Evolutionary conservation across 2,113 vertebrate genomes (phyloP).

Genomic region (Toxotes jaculatrix): DNA sequence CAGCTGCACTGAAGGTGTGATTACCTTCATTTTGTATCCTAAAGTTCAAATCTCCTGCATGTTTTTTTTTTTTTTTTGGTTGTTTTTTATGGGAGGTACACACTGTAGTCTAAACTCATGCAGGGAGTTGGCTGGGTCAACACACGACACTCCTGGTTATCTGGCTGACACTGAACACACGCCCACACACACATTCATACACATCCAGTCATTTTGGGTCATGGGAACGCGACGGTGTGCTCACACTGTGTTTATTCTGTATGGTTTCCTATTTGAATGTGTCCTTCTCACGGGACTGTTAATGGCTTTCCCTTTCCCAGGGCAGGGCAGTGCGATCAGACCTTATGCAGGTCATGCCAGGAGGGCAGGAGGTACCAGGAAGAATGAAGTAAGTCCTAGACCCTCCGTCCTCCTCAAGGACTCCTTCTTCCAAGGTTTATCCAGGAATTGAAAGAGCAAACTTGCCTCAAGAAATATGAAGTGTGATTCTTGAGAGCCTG

Average conservation of each 20-base stretch:
- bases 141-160: conserved; percentile 62
- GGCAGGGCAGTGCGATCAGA: conserved; percentile 73
- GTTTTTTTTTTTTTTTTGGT: neutral
- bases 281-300: conserved; percentile 83
- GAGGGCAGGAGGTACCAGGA: conserved; percentile 65
- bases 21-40: neutral
- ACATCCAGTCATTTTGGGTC: conserved; percentile 75
- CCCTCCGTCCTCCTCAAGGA: conserved; percentile 34
- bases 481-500: conserved; percentile 17
- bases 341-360: conserved; percentile 74
- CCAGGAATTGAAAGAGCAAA: conserved; percentile 47
- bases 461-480: conserved; percentile 38
- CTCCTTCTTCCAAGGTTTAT: conserved; percentile 43
- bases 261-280: conserved; percentile 81
- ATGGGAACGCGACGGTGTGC: conserved; percentile 77
- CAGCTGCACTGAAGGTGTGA: neutral
- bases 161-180: conserved; percentile 63
- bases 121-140: conserved; percentile 59
- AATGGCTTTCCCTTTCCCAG: conserved; percentile 85
- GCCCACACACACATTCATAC: conserved; percentile 45
- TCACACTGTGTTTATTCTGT: conserved; percentile 80
- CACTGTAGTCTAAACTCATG: conserved; percentile 51
- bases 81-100: conserved; percentile 22
- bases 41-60: neutral
- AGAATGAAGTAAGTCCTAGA: conserved; percentile 53